Base-by-base conservation (phyloP, 1,140 invertebrate species). In the Megalonaias nervosa region DNA sequence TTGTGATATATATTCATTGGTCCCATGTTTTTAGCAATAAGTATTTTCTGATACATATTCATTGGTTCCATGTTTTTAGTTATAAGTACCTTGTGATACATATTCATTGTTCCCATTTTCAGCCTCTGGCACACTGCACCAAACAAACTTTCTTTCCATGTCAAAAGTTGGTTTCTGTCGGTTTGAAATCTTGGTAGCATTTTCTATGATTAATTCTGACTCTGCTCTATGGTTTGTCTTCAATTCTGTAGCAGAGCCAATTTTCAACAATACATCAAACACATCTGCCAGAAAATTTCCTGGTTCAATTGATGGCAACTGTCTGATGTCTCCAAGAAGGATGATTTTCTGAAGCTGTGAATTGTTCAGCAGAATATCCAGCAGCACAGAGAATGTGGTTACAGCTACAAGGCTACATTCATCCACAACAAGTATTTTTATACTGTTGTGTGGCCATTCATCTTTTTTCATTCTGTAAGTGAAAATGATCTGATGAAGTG, bases 261-360 rank as follows among this genome's bases (percentile, higher is more conserved):
- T 21, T 26, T 21, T 38, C 56, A 59, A 81, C 61, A 69, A 80
- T 65, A 48, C 59, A 13, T 48, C 81, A 85, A 62, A 88, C 75
- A 73, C 73, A 73, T 89, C 89, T 2, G 57, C 64, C 14, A 90
- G 82, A 70, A 90, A 89, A 71, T 88, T 85, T n/a, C 88, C 89
- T 3, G 89, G 84, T 75, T 89, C 87, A 26, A 90, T 88, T 19
- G 88, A 89, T 0, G 89, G 89, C 57, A 90, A 77, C 81, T 90
- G 89, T 76, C 86, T 69, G 0, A 90, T 67, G 70, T 90, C 89
- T 14, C 89, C 89, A 2, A 90, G 77, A 14, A 90, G 69, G 26
- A 90, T 75, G 14, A 90, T 68, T 76, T 84, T 84, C 1, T 69
- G n/a, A 19, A 90, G 81, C 21, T 80, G 21, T 9, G 84, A 81